Percentiles rank a stretch among this genome's conserved stretches.
Evolutionary conservation across 2,113 vertebrate genomes (phyloP).

Genomic region (Pantherophis guttatus): DNA sequence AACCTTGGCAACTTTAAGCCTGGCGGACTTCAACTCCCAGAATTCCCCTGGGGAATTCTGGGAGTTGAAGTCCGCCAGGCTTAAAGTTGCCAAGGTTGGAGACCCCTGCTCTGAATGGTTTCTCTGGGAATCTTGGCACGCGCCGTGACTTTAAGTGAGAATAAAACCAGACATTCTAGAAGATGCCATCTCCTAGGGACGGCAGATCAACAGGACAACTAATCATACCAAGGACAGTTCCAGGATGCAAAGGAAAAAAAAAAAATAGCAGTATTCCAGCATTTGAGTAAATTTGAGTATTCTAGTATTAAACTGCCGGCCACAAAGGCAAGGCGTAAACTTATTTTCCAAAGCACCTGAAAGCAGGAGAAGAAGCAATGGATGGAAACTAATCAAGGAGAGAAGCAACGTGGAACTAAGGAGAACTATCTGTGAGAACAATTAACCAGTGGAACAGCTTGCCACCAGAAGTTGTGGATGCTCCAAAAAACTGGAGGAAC

Average conservation of each 20-base stretch:
- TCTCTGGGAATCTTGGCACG: background rate
- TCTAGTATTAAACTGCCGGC: background rate
- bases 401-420: background rate
- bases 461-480: background rate
- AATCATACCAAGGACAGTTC: background rate
- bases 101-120: too few species aligned
- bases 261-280: too few species aligned
- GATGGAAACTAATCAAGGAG: background rate
- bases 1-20: too few species aligned
- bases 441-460: background rate
- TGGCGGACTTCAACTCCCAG: too few species aligned
- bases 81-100: too few species aligned
- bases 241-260: background rate
- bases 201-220: background rate
- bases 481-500: background rate
- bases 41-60: too few species aligned
- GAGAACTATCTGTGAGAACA: background rate
- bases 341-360: too few species aligned
- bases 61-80: too few species aligned
- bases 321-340: background rate
- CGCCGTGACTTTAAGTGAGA: background rate
- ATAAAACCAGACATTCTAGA: background rate
- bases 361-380: too few species aligned
- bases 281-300: background rate
- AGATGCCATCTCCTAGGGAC: background rate